Conservation (phyloP, 23 tunicate genomes). For the Ascidia mentula region DNA sequence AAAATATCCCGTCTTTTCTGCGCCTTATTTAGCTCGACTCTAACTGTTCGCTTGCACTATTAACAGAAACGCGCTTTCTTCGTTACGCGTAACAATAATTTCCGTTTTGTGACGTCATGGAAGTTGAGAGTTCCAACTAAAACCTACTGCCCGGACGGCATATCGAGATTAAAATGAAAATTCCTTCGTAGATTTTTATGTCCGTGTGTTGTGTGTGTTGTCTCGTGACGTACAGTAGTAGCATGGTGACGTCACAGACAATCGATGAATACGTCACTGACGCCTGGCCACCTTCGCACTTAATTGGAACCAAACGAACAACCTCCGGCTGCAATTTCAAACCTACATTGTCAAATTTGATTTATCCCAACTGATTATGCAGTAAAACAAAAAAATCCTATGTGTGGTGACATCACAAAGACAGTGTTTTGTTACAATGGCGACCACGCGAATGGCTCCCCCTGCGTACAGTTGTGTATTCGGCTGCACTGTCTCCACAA, state of each 20-base stretch:
- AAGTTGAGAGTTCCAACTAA: background rate
- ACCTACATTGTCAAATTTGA: background rate
- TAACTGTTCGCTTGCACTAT: background rate
- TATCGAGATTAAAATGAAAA: background rate
- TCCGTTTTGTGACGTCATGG: background rate
- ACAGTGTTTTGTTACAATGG: background rate
- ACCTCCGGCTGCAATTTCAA: background rate
- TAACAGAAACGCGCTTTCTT: background rate
- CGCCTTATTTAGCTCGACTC: background rate
- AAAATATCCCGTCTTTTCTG: background rate
- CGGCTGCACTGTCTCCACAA: slow-evolving; percentile 7
- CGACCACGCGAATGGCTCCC: background rate
- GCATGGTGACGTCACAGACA: background rate
- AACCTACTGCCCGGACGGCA: background rate
- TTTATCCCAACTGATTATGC: background rate
- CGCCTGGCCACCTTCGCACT: background rate
- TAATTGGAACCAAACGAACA: background rate
- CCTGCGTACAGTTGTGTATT: background rate
- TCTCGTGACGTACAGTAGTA: background rate
- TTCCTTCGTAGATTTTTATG: background rate
- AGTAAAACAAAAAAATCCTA: background rate
- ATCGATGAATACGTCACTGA: background rate
- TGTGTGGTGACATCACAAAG: background rate
- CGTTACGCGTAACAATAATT: background rate
- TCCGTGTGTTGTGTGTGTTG: too few species aligned